Conservation (phyloP, 1,140 invertebrate genomes). For the Penaeus vannamei region DNA sequence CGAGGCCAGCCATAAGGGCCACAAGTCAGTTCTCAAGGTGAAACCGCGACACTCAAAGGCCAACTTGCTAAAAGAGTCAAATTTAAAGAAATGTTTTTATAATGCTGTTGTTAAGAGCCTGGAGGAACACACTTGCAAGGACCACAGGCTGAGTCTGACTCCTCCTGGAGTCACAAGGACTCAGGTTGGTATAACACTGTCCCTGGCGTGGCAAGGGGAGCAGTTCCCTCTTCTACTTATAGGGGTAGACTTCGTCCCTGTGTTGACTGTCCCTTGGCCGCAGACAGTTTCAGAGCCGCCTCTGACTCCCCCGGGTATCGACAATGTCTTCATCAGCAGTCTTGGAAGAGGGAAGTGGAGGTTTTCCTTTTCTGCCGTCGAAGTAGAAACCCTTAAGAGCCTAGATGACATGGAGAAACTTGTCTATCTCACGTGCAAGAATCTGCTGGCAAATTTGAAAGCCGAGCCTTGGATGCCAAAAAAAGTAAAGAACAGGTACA, state of each 20-base stretch:
- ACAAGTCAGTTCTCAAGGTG: neutral
- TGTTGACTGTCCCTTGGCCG: constrained; percentile 17
- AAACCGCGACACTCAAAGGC: neutral
- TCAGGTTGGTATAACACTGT: constrained; percentile 8
- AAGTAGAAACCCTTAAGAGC: neutral
- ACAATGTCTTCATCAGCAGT: neutral
- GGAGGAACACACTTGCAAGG: neutral
- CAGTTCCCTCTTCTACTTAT: constrained; percentile 24
- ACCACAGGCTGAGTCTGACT: constrained; percentile 7
- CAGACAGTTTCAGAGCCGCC: neutral
- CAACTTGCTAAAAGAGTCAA: neutral
- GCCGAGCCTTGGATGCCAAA: constrained; percentile 39
- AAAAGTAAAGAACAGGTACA: neutral
- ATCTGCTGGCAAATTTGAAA: neutral
- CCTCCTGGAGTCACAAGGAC: constrained; percentile 31
- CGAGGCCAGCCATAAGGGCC: neutral
- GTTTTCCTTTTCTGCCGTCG: neutral
- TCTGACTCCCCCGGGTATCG: neutral
- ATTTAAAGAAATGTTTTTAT: neutral
- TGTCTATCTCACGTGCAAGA: neutral
- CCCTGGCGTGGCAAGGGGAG: constrained; percentile 23
- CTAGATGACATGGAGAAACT: neutral
- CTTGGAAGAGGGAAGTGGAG: neutral
- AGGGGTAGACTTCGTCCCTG: constrained; percentile 36
- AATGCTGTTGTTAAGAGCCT: neutral